These are phyloP conservation scores for Odiellus spinosus DNA, from an alignment of 2,888 invertebrate genomes.

Conservation along the genomic window DNA sequence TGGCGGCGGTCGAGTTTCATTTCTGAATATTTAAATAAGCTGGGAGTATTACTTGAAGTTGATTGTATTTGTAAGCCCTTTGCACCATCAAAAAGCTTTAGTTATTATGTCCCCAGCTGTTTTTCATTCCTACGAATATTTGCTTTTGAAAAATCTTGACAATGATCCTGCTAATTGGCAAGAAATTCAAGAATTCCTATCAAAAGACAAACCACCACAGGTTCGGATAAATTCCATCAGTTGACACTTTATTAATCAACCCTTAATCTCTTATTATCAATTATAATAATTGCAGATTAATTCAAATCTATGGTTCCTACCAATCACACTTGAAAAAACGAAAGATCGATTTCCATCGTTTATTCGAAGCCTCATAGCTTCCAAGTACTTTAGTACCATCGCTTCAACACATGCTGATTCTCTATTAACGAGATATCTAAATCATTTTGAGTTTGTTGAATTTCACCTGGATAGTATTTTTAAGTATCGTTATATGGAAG, in stretches of 20 bases:
- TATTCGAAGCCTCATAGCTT: conserved; percentile 16
- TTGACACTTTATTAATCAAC: neutral
- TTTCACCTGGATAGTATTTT: conserved; percentile 34
- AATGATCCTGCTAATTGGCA: conserved; percentile 25
- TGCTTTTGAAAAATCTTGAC: conserved; percentile 27
- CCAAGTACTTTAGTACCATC: neutral
- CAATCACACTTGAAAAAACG: conserved; percentile 27
- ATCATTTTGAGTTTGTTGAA: conserved; percentile 30
- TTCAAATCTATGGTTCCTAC: conserved; percentile 29
- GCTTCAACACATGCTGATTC: conserved; percentile 21
- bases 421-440: conserved; percentile 27
- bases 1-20: too few relatives aligned
- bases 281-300: conserved; percentile 25
- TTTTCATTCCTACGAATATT: conserved; percentile 29
- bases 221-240: too few relatives aligned
- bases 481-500: conserved; percentile 28
- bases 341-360: conserved; percentile 27
- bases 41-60: too few relatives aligned
- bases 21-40: too few relatives aligned
- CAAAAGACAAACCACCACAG: conserved; percentile 11
- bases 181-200: conserved; percentile 23
- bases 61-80: too few relatives aligned
- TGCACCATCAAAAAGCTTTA: too few relatives aligned
- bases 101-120: too few relatives aligned
- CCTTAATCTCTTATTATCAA: neutral